Evolutionary conservation across 2,888 invertebrate species (phyloP).

Genomic region (Epinotia ramella): DNA sequence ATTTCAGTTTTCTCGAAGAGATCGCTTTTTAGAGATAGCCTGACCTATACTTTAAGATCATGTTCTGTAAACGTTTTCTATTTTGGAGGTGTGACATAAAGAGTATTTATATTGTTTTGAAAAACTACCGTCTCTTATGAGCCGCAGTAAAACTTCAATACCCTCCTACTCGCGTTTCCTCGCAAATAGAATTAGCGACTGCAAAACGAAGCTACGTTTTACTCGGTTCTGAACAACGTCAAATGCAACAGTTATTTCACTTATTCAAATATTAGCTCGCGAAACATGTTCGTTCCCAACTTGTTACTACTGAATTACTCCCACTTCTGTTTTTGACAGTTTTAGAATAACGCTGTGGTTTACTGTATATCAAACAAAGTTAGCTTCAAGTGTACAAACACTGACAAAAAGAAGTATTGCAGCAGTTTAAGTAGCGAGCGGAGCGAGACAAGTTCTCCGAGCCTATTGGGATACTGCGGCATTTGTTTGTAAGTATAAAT

Average conservation of each 20-base stretch:
- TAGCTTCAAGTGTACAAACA: neutral
- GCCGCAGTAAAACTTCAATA: neutral
- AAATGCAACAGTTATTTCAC: conserved; percentile 28
- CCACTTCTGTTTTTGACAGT: neutral
- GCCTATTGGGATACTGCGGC: too few relatives aligned
- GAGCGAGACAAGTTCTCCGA: too few relatives aligned
- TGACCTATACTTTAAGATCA: too few relatives aligned
- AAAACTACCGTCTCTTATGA: neutral
- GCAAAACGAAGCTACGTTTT: conserved; percentile 14
- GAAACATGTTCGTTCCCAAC: conserved; percentile 14
- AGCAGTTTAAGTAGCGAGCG: too few relatives aligned
- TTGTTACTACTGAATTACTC: neutral
- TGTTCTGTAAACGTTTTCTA: too few relatives aligned
- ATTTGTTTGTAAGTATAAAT: too few relatives aligned
- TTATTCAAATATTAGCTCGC: conserved; percentile 31
- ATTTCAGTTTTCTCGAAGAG: too few relatives aligned
- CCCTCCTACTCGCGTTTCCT: neutral
- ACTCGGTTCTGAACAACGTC: conserved; percentile 20
- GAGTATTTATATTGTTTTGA: neutral
- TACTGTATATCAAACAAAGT: neutral
- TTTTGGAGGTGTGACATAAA: too few relatives aligned
- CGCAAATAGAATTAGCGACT: neutral
- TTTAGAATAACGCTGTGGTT: neutral
- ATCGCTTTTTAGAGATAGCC: too few relatives aligned
- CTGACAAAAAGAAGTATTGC: too few relatives aligned